Evolutionary conservation across 2,113 vertebrate genomes (phyloP).

Genomic region (Emydocephalus ijimae): DNA sequence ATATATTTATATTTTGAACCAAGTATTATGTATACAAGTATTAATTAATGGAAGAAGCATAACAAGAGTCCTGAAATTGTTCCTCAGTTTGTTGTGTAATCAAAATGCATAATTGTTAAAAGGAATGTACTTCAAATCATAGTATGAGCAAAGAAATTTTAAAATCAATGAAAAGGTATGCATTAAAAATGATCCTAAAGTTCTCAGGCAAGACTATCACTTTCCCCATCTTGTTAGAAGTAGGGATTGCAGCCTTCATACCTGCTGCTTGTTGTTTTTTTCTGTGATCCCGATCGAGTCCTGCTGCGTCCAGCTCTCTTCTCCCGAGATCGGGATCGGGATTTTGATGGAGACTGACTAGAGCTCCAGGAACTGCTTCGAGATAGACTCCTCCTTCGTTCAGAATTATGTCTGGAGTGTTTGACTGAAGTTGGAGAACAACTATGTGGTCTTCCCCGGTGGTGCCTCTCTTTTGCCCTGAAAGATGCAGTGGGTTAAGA

Average conservation of each 20-base stretch:
- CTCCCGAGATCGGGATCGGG: conserved; percentile 78
- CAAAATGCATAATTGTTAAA: neutral
- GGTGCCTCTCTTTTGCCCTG: conserved; percentile 76
- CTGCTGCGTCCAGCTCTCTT: conserved; percentile 66
- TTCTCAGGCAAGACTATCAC: neutral
- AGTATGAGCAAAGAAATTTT: neutral
- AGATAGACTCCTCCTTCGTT: conserved; percentile 79
- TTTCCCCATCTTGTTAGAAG: neutral
- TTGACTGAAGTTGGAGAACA: conserved; percentile 76
- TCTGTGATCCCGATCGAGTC: conserved; percentile 68
- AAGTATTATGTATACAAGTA: neutral
- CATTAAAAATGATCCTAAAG: neutral
- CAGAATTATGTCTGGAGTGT: conserved; percentile 73
- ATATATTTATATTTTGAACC: neutral
- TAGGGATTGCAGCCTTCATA: conserved; percentile 32
- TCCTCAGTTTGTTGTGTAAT: neutral
- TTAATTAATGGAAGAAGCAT: neutral
- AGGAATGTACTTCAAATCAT: neutral
- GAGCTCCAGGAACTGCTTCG: conserved; percentile 91
- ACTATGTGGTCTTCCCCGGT: conserved; percentile 74
- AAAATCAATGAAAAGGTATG: neutral
- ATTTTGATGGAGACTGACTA: conserved; percentile 80
- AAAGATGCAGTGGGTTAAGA: neutral
- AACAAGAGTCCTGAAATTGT: neutral
- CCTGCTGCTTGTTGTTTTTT: conserved; percentile 76